phyloP scores from a whole-genome alignment of 2,113 vertebrate species.

The Corapipo altera region DNA sequence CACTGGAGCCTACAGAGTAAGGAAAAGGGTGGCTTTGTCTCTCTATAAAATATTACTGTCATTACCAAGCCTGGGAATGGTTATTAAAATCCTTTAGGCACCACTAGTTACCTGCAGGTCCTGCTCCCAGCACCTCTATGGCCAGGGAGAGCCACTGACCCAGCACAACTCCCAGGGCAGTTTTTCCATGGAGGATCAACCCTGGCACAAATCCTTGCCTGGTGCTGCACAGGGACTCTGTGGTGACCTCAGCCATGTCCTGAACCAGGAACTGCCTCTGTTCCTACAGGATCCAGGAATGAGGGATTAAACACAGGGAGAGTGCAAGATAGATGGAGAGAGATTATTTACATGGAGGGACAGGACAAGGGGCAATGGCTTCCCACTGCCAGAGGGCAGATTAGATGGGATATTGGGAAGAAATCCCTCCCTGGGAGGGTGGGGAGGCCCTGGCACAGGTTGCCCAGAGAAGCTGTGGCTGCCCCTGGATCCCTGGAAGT shows the following conservation, averaged over 20 bases:
- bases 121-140: neutral
- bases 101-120: neutral
- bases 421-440: fast-evolving
- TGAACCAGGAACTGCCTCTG: neutral
- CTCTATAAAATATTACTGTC: neutral
- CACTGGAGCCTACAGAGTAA: neutral
- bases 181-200: neutral
- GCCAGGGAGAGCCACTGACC: neutral
- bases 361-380: neutral
- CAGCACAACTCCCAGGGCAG: neutral
- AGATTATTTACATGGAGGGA: fast-evolving
- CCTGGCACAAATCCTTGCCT: neutral
- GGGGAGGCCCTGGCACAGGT: neutral
- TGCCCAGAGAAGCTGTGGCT: neutral
- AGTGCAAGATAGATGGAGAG: neutral
- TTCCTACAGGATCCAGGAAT: neutral
- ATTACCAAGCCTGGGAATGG: neutral
- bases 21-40: neutral
- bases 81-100: neutral
- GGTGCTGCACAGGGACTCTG: neutral
- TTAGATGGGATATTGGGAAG: fast-evolving
- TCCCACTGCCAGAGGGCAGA: neutral
- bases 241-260: neutral
- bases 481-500: neutral
- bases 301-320: neutral